Evolutionary conservation across 2,113 vertebrate species (phyloP).

Genomic region (Cololabis saira): DNA sequence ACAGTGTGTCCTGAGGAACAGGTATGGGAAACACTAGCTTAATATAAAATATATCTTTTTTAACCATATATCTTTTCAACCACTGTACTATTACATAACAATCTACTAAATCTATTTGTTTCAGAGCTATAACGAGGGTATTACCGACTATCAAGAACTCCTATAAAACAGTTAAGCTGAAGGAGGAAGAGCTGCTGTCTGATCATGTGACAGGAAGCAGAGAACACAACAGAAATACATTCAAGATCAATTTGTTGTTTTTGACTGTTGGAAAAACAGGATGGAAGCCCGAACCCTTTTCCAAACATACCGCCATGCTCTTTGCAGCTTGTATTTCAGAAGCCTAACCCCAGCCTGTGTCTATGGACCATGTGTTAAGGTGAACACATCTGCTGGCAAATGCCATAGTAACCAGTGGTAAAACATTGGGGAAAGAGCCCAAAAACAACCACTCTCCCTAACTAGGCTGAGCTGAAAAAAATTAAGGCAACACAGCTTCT

Average conservation of each 20-base stretch:
- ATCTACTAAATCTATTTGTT: too few species aligned
- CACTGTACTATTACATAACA: too few species aligned
- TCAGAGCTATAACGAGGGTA: neutral
- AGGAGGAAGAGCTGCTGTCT: conserved; percentile 20
- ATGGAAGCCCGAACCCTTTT: neutral
- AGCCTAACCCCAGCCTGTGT: neutral
- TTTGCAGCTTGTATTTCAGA: neutral
- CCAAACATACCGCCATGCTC: neutral
- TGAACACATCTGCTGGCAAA: neutral
- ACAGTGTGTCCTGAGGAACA: too few species aligned
- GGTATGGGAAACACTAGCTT: too few species aligned
- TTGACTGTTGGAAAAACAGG: conserved; percentile 25
- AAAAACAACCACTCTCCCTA: conserved; percentile 17
- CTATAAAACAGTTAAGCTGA: conserved; percentile 21
- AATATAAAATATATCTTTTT: too few species aligned
- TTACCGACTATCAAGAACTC: neutral
- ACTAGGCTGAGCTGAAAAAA: conserved; percentile 9
- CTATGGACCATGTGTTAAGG: neutral
- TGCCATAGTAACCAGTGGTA: conserved; percentile 5
- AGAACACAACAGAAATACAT: conserved; percentile 37
- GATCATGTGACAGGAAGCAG: conserved; percentile 68
- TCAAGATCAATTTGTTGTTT: conserved; percentile 52
- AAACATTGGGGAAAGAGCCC: conserved; percentile 16
- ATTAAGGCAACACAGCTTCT: conserved; percentile 20
- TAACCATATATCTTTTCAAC: too few species aligned